Conservation (phyloP, 2,797 vertebrate genomes). For the Carcharodon carcharias region DNA sequence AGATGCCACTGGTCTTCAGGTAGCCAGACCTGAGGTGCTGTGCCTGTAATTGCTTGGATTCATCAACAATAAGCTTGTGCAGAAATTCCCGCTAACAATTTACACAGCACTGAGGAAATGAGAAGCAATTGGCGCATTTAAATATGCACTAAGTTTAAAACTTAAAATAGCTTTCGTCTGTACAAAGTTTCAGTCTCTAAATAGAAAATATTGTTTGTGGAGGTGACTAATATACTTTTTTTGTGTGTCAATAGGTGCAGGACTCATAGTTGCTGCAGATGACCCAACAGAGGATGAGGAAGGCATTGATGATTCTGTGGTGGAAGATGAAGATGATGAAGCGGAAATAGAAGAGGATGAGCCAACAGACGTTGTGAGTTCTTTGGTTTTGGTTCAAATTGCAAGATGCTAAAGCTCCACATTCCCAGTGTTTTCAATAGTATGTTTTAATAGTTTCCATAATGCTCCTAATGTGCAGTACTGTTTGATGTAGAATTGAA, state of each 20-base stretch:
- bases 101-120: background rate
- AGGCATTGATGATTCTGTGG: slow-evolving; percentile 75
- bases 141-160: background rate
- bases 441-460: background rate
- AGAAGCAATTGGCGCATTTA: background rate
- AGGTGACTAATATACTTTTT: background rate
- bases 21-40: no score
- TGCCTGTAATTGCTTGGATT: background rate
- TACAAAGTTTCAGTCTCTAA: background rate
- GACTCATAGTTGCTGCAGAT: slow-evolving; percentile 66
- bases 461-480: background rate
- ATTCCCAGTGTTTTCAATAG: background rate
- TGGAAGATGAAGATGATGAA: slow-evolving; percentile 94
- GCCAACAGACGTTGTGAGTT: slow-evolving; percentile 78
- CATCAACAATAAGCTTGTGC: background rate
- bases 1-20: no score
- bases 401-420: background rate
- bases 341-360: slow-evolving; percentile 96
- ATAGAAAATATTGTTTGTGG: background rate
- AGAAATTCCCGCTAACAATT: background rate
- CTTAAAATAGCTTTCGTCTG: background rate
- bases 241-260: slow-evolving; percentile 43
- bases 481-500: background rate
- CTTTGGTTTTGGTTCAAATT: no score
- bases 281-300: slow-evolving; percentile 93